phyloP scores from a whole-genome alignment of 2,113 vertebrate genomes.

The Amblyornis subalaris region DNA sequence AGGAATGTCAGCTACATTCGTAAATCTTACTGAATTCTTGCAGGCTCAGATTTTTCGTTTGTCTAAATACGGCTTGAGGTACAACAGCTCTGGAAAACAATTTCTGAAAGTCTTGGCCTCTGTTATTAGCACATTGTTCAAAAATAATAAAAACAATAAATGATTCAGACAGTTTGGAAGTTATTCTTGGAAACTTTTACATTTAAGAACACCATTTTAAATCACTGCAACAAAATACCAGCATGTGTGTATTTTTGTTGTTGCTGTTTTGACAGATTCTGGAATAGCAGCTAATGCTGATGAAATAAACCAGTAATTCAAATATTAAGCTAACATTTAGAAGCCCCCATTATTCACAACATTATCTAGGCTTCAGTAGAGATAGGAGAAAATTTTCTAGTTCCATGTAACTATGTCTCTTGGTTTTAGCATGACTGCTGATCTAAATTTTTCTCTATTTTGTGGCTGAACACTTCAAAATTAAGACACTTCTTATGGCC shows the following conservation, averaged over 20 bases:
- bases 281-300: background rate
- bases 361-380: background rate
- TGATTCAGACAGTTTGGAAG: slow-evolving; percentile 30
- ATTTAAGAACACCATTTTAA: slow-evolving; percentile 3
- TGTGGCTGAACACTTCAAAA: background rate
- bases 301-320: slow-evolving; percentile 1
- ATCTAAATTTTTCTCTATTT: background rate
- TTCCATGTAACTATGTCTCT: background rate
- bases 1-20: background rate
- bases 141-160: slow-evolving; percentile 37
- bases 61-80: background rate
- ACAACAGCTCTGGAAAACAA: background rate
- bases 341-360: background rate
- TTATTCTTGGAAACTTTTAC: slow-evolving; percentile 7
- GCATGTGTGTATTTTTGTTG: background rate
- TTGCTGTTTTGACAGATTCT: background rate
- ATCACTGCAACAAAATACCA: background rate
- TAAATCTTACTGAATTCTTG: background rate
- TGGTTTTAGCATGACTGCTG: background rate
- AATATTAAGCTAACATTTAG: background rate
- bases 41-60: background rate
- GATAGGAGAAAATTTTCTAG: background rate
- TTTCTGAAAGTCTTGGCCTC: slow-evolving; percentile 20
- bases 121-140: slow-evolving; percentile 9
- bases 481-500: background rate